Evolutionary conservation across 2,113 vertebrate species (phyloP), one percentile per base, ranked within the genome.

Genomic region (Hippocampus abdominalis): DNA sequence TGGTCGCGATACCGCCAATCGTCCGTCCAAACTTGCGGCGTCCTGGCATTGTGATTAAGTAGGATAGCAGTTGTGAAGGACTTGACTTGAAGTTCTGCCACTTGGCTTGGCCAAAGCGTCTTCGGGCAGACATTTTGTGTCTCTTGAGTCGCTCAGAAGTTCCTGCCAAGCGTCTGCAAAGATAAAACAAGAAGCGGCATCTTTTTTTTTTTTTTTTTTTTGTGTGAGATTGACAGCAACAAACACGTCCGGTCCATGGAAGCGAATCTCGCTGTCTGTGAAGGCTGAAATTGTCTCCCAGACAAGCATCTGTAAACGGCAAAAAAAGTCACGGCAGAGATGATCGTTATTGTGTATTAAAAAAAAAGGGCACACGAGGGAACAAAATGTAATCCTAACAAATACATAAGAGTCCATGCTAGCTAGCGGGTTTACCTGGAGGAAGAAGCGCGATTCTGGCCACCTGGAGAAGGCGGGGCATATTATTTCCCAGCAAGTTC

Each of bases 1-100:
- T 42, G 29, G 44, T 69, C 64, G 11, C 11, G 21, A 10, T 4
- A 25, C 21, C 23, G 15, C 36, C 86, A 86, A 80, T 65, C 68
- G 44, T 67, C 69, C 66, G 32, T 54, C 80, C 27, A 36, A 42
- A 20, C 69, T 68, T 67, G 78, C 70, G 13, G 6, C 62, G 15
- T 25, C 70, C 79, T 85, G 85, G 78, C 77, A 64, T 80, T 82
- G 73, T 79, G 80, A 86, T 83, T 78, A 81, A 83, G 66, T 20
- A 49, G 73, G 54, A 68, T 40, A 65, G 79, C 74, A 72, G 73
- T 18, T 60, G 72, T 70, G 75, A 53, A 73, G 76, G 89, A 85
- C 85, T 85, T 66, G 80, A 76, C 88, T 86, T 87, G 89, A 90
- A 87, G 87, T 86, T 74, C 70, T 89, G 87, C 89, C 89, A 88